Evolutionary conservation across 2,888 invertebrate species (phyloP), one percentile per base, ranked within the genome.

Genomic region (Mactromeris polynyma): DNA sequence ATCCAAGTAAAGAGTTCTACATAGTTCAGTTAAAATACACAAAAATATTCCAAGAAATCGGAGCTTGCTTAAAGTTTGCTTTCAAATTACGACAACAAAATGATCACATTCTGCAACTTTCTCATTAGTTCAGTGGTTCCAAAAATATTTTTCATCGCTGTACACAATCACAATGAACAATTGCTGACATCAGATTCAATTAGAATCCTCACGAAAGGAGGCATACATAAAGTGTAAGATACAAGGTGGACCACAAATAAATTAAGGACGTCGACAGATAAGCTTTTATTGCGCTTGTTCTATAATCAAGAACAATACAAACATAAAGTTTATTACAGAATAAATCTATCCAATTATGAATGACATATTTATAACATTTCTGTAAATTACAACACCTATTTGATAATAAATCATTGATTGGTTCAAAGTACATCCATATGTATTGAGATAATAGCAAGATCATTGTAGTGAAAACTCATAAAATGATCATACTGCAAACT

Each of bases 321-420:
- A 73, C 36, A 73, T 38, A 81, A 82, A 54, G n/a, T 87, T 87
- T 87, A 87, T 78, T 82, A 82, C 83, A 77, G 83, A 78, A 46
- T 78, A 85, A 85, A 83, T 80, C 69, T 69, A 69, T 69, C 80
- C 73, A 80, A 86, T 89, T 86, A 83, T 46, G 51, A 85, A 38
- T 82, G 89, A 83, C 89, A 89, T 69, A 26, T 89, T 89, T 89
- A 89, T 77, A 58, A 64, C 86, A 73, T 84, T 33, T 64, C 81
- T 26, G 58, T 73, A 81, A 83, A 58, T 73, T 81, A 80, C 80
- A 46, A 83, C 79, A 69, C 80, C 81, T 84, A 89, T 84, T 78
- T 77, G 14, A 33, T 81, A 33, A 84, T 87, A 89, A 89, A 89
- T 81, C 81, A 54, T 9, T 36, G 36, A 38, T 78, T 42, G 40